A percentile compares a stretch with the other conserved stretches of the same genome.
Evolutionary conservation across 1,140 invertebrate species (phyloP).

Genomic region (Halictus rubicundus): DNA sequence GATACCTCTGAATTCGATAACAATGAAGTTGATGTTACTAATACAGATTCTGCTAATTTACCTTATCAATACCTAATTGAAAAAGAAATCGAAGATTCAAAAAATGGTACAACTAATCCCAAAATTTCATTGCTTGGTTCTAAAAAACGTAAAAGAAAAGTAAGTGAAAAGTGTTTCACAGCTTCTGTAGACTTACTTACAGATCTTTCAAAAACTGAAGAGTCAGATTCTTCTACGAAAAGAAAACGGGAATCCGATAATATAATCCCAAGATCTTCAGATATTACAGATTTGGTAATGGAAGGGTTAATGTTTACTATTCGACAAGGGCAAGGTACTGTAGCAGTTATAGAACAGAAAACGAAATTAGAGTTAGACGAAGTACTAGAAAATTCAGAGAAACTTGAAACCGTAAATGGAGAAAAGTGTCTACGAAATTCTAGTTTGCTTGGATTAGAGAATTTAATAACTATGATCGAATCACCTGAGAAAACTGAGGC

Average conservation of each 20-base stretch:
- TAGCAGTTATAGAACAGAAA: conserved; percentile 76
- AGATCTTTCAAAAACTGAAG: neutral
- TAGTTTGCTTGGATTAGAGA: conserved; percentile 74
- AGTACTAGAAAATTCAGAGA: conserved; percentile 78
- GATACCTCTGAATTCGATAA: neutral
- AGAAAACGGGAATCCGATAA: conserved; percentile 27
- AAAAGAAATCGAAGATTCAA: conserved; percentile 69
- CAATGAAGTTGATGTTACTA: neutral
- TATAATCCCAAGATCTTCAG: conserved; percentile 66
- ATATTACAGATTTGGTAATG: conserved; percentile 78
- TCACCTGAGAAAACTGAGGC: conserved; percentile 39
- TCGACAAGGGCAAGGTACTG: conserved; percentile 72
- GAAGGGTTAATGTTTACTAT: conserved; percentile 79
- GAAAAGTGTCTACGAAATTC: conserved; percentile 76
- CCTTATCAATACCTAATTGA: conserved; percentile 76
- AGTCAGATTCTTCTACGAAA: conserved; percentile 4
- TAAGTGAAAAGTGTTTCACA: neutral
- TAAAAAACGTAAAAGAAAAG: neutral
- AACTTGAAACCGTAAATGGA: conserved; percentile 74
- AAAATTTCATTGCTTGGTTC: neutral
- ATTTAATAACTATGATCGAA: conserved; percentile 76
- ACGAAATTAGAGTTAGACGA: conserved; percentile 77
- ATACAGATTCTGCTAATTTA: conserved; percentile 66
- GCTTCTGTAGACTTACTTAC: neutral
- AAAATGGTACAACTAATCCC: neutral